Evolutionary conservation across 2,888 invertebrate genomes (phyloP).

Genomic region (Andrena camellia): DNA sequence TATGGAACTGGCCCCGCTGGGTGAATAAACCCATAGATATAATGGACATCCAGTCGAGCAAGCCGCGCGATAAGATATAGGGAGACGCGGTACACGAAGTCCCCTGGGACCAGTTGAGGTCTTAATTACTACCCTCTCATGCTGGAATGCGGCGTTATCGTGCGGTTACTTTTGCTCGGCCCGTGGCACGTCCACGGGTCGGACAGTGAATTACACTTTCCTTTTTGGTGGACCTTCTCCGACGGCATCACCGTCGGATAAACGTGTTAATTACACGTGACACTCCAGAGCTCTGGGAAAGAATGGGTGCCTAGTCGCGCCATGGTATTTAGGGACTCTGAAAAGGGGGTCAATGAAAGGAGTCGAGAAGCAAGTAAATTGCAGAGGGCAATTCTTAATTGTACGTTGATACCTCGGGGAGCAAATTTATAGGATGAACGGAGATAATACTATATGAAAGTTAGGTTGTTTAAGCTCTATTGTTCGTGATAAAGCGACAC

Average conservation of each 20-base stretch:
- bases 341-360: neutral
- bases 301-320: neutral
- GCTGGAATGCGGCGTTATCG: slow-evolving; percentile 71
- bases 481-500: too few relatives aligned
- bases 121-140: slow-evolving; percentile 80
- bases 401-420: neutral
- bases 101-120: slow-evolving; percentile 76
- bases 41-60: slow-evolving; percentile 60
- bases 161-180: slow-evolving; percentile 62
- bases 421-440: neutral
- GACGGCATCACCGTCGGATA: slow-evolving; percentile 30
- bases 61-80: slow-evolving; percentile 69
- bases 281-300: slow-evolving; percentile 13
- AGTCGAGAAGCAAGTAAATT: neutral
- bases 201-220: slow-evolving; percentile 67
- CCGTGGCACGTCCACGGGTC: slow-evolving; percentile 55
- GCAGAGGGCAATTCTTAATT: neutral
- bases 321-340: slow-evolving; percentile 1
- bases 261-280: slow-evolving; percentile 60
- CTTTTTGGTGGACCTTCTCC: slow-evolving; percentile 46
- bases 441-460: neutral
- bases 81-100: slow-evolving; percentile 53
- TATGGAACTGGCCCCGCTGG: slow-evolving; percentile 52
- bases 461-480: neutral
- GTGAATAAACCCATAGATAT: slow-evolving; percentile 57